Percentiles rank a stretch among this genome's conserved stretches.
Conservation (phyloP, 2,888 invertebrate species). For the Iselma pallidipennis region DNA sequence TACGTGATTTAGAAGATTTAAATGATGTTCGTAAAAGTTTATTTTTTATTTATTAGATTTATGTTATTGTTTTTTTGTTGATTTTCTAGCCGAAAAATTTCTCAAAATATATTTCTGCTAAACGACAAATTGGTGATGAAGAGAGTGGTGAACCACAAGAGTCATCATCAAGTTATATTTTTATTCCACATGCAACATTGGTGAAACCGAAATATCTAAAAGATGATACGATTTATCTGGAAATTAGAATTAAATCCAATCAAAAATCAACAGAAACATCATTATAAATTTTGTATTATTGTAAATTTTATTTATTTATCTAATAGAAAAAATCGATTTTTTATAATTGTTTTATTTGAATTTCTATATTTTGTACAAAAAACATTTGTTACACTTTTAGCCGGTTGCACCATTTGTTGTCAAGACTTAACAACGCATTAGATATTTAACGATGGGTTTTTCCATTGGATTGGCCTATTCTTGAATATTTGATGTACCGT, state of each 20-base stretch:
- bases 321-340: background rate
- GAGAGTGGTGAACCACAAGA: constrained; percentile 55
- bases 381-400: too few relatives aligned
- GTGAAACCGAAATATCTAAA: constrained; percentile 65
- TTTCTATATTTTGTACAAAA: too few relatives aligned
- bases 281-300: constrained; percentile 20
- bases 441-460: too few relatives aligned
- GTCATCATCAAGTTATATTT: constrained; percentile 63
- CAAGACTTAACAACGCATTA: too few relatives aligned
- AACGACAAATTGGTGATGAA: constrained; percentile 56
- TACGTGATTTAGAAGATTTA: constrained; percentile 61
- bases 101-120: constrained; percentile 65
- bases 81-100: constrained; percentile 63
- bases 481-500: too few relatives aligned
- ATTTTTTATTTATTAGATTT: constrained; percentile 9
- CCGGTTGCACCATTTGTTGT: too few relatives aligned
- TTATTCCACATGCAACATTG: constrained; percentile 67
- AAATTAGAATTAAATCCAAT: constrained; percentile 56
- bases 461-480: too few relatives aligned
- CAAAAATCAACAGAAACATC: constrained; percentile 33
- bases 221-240: constrained; percentile 65
- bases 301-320: too few relatives aligned
- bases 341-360: background rate
- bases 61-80: constrained; percentile 7
- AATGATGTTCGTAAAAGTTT: constrained; percentile 41